Base-by-base conservation (phyloP, 2,113 vertebrate species). In the Lophura nycthemera region DNA sequence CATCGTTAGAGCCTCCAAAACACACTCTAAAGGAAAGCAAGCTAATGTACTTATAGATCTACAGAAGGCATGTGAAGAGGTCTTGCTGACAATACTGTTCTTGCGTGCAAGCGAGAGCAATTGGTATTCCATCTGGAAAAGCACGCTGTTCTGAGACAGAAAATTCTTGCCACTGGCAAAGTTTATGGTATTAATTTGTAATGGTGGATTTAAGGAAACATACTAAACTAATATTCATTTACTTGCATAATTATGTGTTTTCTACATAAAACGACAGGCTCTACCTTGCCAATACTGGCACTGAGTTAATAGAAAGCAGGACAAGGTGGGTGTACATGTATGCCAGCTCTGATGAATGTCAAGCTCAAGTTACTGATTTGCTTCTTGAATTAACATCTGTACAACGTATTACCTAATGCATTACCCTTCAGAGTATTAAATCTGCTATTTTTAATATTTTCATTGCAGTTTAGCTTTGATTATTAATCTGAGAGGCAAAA, bases 371-470 rank as follows among this genome's bases (percentile, higher is more conserved):
- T 95, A 96, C 89, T 91, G 76, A 86, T 90, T 95, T 90, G 50
- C 73, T 83, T 89, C 85, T 50, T 94, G 67, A 78, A 83, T 80
- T 86, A 97, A 90, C 80, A 91, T 86, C 59, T 94, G 61, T 38
- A 90, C 63, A 88, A 83, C 3, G 32, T 47, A 64, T 10, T 43
- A 93, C 79, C 43, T 81, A 93, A 89, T 66, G 82, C 47, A 86
- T 71, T 65, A 93, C 45, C 74, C 78, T 72, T 96, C 78, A 91
- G 85, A 87, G 75, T 67, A 74, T 48, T 69, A 95, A 92, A 96
- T 88, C 84, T 96, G 90, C 96, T 96, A 94, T 97, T 97, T 98
- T 76, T 96, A 95, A 97, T 91, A 91, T 90, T 96, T 96, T 97
- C 87, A 93, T 27, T 77, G 84, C 88, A 73, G 47, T 91, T 95